Percentiles rank a stretch among this genome's conserved stretches.
Conservation (phyloP, 2,888 invertebrate genomes). For the Cantharis rufa region DNA sequence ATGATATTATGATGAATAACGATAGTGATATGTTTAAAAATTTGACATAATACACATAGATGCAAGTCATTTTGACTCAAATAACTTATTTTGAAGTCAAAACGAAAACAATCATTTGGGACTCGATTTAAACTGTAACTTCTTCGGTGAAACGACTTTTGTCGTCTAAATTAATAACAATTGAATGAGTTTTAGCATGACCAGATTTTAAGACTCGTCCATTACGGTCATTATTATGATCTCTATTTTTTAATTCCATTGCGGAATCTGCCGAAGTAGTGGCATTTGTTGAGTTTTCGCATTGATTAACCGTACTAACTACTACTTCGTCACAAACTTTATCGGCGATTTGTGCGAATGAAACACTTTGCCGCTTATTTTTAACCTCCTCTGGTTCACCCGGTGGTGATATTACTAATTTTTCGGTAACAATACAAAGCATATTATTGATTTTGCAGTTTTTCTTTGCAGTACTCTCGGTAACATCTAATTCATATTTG, state of each 20-base stretch:
- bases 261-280: constrained; percentile 31
- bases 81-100: neutral
- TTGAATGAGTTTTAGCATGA: constrained; percentile 74
- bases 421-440: constrained; percentile 43
- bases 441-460: constrained; percentile 57
- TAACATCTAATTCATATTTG: constrained; percentile 60
- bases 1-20: neutral
- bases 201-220: constrained; percentile 60
- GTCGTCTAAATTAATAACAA: constrained; percentile 79
- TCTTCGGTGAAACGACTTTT: constrained; percentile 81
- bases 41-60: neutral
- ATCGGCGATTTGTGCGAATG: constrained; percentile 56
- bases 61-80: neutral
- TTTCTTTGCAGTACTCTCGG: constrained; percentile 42
- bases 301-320: constrained; percentile 19
- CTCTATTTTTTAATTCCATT: constrained; percentile 39
- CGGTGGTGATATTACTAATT: constrained; percentile 57
- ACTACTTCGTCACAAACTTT: constrained; percentile 32
- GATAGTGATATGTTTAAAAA: neutral
- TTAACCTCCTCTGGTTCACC: constrained; percentile 38
- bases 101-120: neutral
- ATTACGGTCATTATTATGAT: constrained; percentile 45
- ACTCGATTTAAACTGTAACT: constrained; percentile 70
- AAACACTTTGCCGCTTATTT: constrained; percentile 52
- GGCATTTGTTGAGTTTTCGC: constrained; percentile 33